Evolutionary conservation across 92 coral and sea anemone species (phyloP), one percentile per base, ranked within the genome.

Genomic region (Umimayanthus chanpuru): DNA sequence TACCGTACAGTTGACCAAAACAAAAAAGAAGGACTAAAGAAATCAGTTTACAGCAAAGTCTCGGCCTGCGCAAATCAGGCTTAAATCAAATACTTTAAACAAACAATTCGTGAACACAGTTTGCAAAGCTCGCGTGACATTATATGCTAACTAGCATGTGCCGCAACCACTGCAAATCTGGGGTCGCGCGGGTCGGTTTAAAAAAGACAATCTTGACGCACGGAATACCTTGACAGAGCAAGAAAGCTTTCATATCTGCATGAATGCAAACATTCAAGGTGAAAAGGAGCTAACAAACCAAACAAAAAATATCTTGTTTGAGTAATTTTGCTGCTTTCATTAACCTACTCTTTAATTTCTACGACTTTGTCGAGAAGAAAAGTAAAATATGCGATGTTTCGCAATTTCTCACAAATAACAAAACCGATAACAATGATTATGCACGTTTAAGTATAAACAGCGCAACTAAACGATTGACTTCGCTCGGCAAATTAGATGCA

Each of bases 101-200:
- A 70, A 68, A 71, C 53, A 83, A 14, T 5, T 68, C 14, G 21
- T 47, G 25, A 4, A 15, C 36, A 7, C 50, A 32, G 40, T 15
- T 23, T 38, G 29, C 21, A 32, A 26, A 39, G 28, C 71, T 83
- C 87, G 87, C 87, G 87, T 83, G 87, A 83, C 87, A 47, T 43
- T 40, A 16, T 83, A 70, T 83, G 87, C 78, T 70, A 83, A 83
- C 78, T 83, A 83, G 58, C 12, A 40, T 38, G 78, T 16, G 20
- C 74, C 43, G 72, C 30, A n/a, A 11, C 43, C 71, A 15, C 25
- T 43, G 56, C 29, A 70, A 70, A 68, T 47, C 38, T 83, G 78
- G 67, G 87, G 87, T 83, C 87, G 87, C 36, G 15, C 76, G n/a
- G 87, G 87, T 83, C 87, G 87, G 28, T 68, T 56, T 28, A 56